Percentiles rank a stretch among this genome's conserved stretches.
Evolutionary conservation across 2,888 invertebrate genomes (phyloP).

Genomic region (Phalera bucephala): DNA sequence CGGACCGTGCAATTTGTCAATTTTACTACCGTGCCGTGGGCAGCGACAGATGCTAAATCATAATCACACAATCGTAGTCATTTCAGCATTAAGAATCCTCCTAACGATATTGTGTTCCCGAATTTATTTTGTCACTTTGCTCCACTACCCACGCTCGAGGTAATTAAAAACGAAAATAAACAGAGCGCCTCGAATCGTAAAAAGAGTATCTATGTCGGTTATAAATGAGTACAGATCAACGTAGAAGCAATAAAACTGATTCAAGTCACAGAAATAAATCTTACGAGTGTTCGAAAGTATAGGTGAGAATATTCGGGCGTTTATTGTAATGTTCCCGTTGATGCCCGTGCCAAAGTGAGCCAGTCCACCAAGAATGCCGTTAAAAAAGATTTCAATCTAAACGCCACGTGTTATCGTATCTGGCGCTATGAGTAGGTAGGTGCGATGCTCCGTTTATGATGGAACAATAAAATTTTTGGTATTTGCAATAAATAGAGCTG

Average conservation of each 20-base stretch:
- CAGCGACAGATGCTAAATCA: slow-evolving; percentile 45
- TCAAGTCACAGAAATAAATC: slow-evolving; percentile 80
- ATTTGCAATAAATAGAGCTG: slow-evolving; percentile 61
- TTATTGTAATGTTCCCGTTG: slow-evolving; percentile 56
- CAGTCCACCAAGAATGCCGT: slow-evolving; percentile 56
- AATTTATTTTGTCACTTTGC: slow-evolving; percentile 74
- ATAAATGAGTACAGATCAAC: slow-evolving; percentile 81
- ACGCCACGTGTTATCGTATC: slow-evolving; percentile 61
- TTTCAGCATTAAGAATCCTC: slow-evolving; percentile 36
- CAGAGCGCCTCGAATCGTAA: slow-evolving; percentile 80
- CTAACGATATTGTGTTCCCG: slow-evolving; percentile 43
- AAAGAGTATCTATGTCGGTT: slow-evolving; percentile 78
- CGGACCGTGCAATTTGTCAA: slow-evolving; percentile 51
- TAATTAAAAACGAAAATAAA: slow-evolving; percentile 84
- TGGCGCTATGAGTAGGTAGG: slow-evolving; percentile 38
- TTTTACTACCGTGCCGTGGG: slow-evolving; percentile 50
- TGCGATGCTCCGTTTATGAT: slow-evolving; percentile 50
- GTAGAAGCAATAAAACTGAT: slow-evolving; percentile 77
- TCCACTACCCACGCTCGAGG: slow-evolving; percentile 71
- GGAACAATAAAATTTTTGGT: slow-evolving; percentile 59
- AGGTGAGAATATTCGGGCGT: slow-evolving; percentile 64
- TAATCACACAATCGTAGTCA: slow-evolving; percentile 44
- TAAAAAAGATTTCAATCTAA: slow-evolving; percentile 55
- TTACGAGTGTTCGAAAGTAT: slow-evolving; percentile 65
- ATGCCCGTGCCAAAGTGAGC: slow-evolving; percentile 52